Conservation (phyloP, 2,113 vertebrate species). For the Sceloporus tristichus region DNA sequence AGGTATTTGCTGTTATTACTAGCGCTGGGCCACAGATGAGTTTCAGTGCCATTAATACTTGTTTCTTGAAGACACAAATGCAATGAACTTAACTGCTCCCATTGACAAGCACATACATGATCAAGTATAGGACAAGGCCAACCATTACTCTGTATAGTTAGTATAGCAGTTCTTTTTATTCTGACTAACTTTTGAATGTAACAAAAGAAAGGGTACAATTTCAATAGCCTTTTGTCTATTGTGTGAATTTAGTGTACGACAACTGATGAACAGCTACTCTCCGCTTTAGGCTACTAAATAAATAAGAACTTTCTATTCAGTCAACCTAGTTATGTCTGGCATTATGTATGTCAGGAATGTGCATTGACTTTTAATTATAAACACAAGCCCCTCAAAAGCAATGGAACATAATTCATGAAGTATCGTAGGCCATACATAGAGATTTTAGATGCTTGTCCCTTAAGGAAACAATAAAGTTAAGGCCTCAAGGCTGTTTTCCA, state of each 20-base stretch:
- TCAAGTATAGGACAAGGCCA: not conserved
- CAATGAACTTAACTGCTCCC: not conserved
- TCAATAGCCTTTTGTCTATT: not conserved
- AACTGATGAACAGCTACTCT: not conserved
- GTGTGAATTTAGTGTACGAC: not conserved
- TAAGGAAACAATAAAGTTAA: conserved; percentile 7
- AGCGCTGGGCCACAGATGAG: not conserved
- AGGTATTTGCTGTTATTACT: not conserved
- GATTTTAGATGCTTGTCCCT: not conserved
- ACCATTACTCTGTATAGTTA: not conserved
- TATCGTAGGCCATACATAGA: not conserved
- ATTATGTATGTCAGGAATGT: conserved; percentile 20
- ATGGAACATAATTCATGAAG: not conserved
- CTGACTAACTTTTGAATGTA: not conserved
- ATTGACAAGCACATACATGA: not conserved
- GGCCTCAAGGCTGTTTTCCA: not conserved
- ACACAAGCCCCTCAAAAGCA: not conserved
- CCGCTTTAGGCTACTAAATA: not conserved
- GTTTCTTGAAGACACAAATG: not conserved
- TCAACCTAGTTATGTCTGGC: conserved; percentile 7
- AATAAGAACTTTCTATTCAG: not conserved
- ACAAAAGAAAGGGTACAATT: not conserved
- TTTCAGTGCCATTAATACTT: not conserved
- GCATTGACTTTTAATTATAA: not conserved
- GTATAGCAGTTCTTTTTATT: not conserved